Percentiles rank a stretch among this genome's conserved stretches.
Conservation (phyloP, 2,797 vertebrate species). For the Gadopsis marmoratus region DNA sequence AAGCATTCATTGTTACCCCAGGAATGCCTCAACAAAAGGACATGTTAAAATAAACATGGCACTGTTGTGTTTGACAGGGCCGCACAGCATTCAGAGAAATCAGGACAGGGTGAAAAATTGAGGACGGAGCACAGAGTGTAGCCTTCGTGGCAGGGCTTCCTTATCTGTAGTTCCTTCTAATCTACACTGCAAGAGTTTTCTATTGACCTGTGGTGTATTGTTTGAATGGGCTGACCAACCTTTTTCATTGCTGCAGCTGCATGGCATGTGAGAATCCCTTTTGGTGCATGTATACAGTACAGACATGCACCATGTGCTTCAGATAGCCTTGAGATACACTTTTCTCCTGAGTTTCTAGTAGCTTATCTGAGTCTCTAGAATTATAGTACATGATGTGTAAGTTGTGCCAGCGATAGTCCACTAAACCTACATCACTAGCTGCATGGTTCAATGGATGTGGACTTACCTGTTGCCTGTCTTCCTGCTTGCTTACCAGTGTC, state of each 20-base stretch:
- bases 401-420: no score
- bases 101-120: background rate
- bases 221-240: no score
- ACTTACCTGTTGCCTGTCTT: no score
- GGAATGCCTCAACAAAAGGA: constrained; percentile 15
- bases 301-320: no score
- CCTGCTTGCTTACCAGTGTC: no score
- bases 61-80: constrained; percentile 32
- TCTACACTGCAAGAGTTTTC: background rate
- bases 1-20: constrained; percentile 46
- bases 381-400: no score
- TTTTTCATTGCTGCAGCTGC: background rate
- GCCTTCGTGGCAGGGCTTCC: background rate
- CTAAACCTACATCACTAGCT: no score
- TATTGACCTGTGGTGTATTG: background rate
- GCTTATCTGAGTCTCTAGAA: no score
- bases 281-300: background rate
- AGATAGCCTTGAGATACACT: no score
- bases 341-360: no score
- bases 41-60: constrained; percentile 39
- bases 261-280: background rate
- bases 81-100: constrained; percentile 10
- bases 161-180: background rate
- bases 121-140: constrained; percentile 13
- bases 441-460: no score